A percentile compares a stretch with the other conserved stretches of the same genome.
Evolutionary conservation across 2,797 vertebrate genomes (phyloP).

Genomic region (Rhyacichthys aspro): DNA sequence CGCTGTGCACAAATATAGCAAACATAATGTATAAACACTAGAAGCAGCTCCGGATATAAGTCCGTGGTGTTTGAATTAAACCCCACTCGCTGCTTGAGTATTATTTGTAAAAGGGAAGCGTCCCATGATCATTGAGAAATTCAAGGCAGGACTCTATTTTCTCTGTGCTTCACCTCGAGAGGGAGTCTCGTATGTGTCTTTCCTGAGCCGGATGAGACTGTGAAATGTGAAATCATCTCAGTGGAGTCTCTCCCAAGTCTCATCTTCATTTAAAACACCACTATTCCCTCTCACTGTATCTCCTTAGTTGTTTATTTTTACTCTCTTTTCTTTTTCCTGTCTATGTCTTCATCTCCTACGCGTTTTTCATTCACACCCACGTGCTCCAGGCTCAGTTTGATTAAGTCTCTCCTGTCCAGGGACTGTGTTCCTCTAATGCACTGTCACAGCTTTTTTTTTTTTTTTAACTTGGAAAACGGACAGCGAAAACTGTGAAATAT

Average conservation of each 20-base stretch:
- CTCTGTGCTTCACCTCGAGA: conserved; percentile 37
- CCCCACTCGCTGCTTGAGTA: conserved; percentile 12
- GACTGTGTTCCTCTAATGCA: conserved; percentile 46
- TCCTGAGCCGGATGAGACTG: conserved; percentile 43
- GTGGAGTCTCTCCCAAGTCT: conserved; percentile 59
- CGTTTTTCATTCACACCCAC: conserved; percentile 49
- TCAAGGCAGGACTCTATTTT: conserved; percentile 40
- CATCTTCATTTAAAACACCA: conserved; percentile 66
- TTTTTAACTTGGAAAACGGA: conserved; percentile 62
- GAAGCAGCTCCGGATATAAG: conserved; percentile 41
- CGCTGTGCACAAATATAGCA: conserved; percentile 3
- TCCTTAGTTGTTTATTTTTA: conserved; percentile 53
- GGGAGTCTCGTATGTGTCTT: conserved; percentile 35
- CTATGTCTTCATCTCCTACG: conserved; percentile 15
- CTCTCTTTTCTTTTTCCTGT: conserved; percentile 26
- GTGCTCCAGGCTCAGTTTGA: conserved; percentile 29
- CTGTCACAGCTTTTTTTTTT: conserved; percentile 67
- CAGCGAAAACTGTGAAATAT: conserved; percentile 65
- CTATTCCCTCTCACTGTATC: conserved; percentile 45
- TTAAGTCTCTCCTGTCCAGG: conserved; percentile 22
- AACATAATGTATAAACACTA: conserved; percentile 30
- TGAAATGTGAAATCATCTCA: conserved; percentile 59
- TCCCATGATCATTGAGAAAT: conserved; percentile 51
- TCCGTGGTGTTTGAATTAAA: conserved; percentile 47
- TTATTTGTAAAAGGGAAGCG: conserved; percentile 43